Evolutionary conservation across 2,888 invertebrate species (phyloP).

Genomic region (Drosophila anceps): DNA sequence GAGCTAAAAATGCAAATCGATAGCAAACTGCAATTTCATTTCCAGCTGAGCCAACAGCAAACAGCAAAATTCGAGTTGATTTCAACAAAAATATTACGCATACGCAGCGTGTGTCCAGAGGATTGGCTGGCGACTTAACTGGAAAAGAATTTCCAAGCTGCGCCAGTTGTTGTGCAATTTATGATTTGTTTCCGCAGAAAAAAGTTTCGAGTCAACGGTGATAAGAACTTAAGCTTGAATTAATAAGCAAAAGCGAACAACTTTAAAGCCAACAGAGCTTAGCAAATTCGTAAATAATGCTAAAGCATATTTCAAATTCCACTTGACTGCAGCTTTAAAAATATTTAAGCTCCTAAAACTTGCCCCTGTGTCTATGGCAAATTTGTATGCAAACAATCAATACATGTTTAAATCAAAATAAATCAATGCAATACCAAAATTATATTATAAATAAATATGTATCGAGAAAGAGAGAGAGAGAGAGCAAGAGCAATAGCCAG

Average conservation of each 20-base stretch:
- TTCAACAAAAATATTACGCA: conserved; percentile 32
- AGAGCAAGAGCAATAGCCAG: background rate
- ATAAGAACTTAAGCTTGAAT: conserved; percentile 7
- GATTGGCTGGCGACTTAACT: background rate
- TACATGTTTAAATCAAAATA: background rate
- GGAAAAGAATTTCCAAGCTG: conserved; percentile 5
- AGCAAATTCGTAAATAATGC: background rate
- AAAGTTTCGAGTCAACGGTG: background rate
- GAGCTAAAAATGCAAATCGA: conserved; percentile 39
- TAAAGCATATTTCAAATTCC: background rate
- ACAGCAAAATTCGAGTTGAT: conserved; percentile 28
- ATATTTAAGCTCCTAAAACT: background rate
- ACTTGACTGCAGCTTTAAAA: background rate
- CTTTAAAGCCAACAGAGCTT: background rate
- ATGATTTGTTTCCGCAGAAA: background rate
- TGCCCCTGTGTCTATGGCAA: background rate
- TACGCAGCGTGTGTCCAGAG: conserved; percentile 20
- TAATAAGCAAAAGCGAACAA: conserved; percentile 5
- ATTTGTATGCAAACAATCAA: background rate
- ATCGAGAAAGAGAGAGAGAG: background rate
- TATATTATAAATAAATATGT: background rate
- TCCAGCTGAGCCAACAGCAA: conserved; percentile 31
- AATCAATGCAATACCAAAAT: background rate
- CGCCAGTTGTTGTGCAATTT: conserved; percentile 9
- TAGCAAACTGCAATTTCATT: conserved; percentile 37